Percentiles rank a stretch among this genome's conserved stretches.
Conservation (phyloP, 2,113 vertebrate species). For the Ia io region DNA sequence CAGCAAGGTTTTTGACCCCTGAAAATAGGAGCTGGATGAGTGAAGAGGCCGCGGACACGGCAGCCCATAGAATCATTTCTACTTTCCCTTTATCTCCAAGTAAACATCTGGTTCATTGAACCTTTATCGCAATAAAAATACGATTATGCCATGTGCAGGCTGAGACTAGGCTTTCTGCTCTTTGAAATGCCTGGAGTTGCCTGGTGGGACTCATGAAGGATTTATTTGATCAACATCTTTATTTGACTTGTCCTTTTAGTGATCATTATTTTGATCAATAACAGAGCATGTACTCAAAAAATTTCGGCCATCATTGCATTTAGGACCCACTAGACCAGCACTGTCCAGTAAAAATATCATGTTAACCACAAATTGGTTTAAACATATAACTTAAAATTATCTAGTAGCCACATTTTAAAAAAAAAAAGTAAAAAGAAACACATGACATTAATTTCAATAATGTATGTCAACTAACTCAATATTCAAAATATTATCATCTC, state of each 20-base stretch:
- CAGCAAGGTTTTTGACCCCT: background rate
- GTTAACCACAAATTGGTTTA: background rate
- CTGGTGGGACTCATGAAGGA: background rate
- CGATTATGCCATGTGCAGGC: background rate
- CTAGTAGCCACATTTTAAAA: background rate
- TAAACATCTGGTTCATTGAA: background rate
- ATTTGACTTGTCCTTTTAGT: background rate
- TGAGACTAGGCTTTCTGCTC: background rate
- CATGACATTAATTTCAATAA: background rate
- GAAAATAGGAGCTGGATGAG: fast-evolving
- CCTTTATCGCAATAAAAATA: background rate
- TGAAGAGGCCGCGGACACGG: background rate
- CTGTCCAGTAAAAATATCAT: background rate
- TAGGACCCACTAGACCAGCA: background rate
- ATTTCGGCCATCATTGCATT: background rate
- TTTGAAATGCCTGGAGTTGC: background rate
- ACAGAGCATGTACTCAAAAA: background rate
- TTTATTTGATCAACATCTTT: background rate
- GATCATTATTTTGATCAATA: background rate
- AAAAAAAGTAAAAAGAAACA: background rate
- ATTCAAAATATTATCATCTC: background rate
- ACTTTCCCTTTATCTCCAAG: background rate
- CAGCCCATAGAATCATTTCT: background rate
- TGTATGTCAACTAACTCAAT: background rate
- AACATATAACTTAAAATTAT: background rate